Evolutionary conservation across 2,113 vertebrate genomes (phyloP), one percentile per base, ranked within the genome.

Genomic region (Ailuropoda melanoleuca): DNA sequence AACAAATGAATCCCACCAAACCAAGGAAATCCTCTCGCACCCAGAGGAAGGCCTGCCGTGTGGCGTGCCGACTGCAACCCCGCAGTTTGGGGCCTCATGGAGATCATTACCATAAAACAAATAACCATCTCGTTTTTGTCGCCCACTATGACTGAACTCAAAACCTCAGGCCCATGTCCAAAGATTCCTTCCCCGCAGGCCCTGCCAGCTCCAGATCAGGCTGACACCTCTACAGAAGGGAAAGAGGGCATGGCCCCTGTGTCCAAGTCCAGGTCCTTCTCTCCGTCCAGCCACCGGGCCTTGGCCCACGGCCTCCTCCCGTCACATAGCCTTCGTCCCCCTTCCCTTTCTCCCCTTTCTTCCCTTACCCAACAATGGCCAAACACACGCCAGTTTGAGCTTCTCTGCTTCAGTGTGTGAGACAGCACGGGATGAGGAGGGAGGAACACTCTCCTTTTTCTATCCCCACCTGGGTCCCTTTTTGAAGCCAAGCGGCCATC

Each of bases 51-150:
- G 78, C 97, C 97, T 91, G 97, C 97, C 94, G 85, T 26, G 95
- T 87, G 96, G 96, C 94, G 4, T 77, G 93, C 82, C 7, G 81
- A 72, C 96, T 17, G 34, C 56, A 9, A 70, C 88, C 92, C 58
- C 0, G 9, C 60, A 80, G 90, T 80, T 43, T 29, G 90, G 81
- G 91, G 88, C 64, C 95, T 97, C 48, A 0, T 15, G 72, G 90
- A 97, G 95, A 74, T 93, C 34, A 95, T 98, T 98, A 98, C 93
- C 95, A 90, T 98, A 98, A 97, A 94, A 95, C 91, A 98, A 98
- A 98, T 97, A 98, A 97, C 78, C 82, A 50, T 34, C 85, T 89
- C 72, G 1, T 72, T 95, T 97, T 94, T 85, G 94, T 97, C 94
- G 10, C 92, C 93, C 97, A 74, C 93, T 86, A 95, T 48, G 95